Conservation (phyloP, 2,113 vertebrate species). For the Excalfactoria chinensis region DNA sequence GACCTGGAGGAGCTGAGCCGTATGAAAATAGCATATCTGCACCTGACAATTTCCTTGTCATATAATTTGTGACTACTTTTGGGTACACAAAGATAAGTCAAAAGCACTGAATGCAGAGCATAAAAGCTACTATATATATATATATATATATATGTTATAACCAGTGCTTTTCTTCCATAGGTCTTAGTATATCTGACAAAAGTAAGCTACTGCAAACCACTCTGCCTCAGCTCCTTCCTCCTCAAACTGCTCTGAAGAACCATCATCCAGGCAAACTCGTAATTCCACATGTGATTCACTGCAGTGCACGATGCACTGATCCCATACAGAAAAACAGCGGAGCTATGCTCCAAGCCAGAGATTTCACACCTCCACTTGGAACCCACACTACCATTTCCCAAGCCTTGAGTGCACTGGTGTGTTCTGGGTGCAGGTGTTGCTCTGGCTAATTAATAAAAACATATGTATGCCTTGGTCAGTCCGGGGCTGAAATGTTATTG, state of each 20-base stretch:
- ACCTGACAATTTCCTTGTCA: not conserved
- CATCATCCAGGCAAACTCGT: not conserved
- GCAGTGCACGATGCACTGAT: not conserved
- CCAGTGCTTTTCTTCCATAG: not conserved
- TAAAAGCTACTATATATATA: not conserved
- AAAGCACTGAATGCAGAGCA: not conserved
- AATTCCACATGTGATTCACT: not conserved
- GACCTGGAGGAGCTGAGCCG: not conserved
- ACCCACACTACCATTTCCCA: not conserved
- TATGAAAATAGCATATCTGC: not conserved
- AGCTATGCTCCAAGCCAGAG: not conserved
- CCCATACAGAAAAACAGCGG: not conserved
- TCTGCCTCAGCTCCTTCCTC: not conserved
- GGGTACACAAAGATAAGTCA: not conserved
- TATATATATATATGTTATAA: too few relatives aligned
- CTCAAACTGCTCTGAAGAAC: not conserved
- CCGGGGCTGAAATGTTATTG: not conserved
- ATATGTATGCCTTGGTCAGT: not conserved
- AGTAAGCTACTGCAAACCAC: not conserved
- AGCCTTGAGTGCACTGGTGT: accelerated
- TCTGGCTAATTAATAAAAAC: too few relatives aligned
- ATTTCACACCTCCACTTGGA: not conserved
- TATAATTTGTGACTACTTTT: not conserved
- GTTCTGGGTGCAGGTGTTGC: not conserved
- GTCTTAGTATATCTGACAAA: not conserved